Evolutionary conservation across 1,140 invertebrate species (phyloP).

Genomic region (Holcopasites calliopsidis): DNA sequence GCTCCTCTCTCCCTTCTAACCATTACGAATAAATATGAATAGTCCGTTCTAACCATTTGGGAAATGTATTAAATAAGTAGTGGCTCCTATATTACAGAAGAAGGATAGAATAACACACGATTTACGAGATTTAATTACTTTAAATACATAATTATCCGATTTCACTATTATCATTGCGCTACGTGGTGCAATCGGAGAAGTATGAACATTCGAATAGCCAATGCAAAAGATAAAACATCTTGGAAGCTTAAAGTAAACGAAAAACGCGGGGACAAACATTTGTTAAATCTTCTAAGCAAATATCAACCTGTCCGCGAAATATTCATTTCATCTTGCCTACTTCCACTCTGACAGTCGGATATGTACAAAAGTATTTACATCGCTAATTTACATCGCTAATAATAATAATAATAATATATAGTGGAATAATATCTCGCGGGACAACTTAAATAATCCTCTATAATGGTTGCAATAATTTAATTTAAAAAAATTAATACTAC

Average conservation of each 20-base stretch:
- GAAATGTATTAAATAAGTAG: conserved; percentile 47
- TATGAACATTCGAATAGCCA: too few species aligned
- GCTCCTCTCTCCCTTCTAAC: neutral
- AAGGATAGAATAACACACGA: conserved; percentile 24
- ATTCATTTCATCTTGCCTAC: conserved; percentile 55
- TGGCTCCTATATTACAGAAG: conserved; percentile 35
- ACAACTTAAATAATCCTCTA: conserved; percentile 54
- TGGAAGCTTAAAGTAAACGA: too few species aligned
- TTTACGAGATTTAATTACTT: conserved; percentile 22
- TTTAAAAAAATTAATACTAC: conserved; percentile 62
- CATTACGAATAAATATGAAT: conserved; percentile 49
- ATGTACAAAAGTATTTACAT: conserved; percentile 73
- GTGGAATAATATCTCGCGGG: conserved; percentile 54
- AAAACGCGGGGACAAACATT: too few species aligned
- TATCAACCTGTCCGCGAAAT: conserved; percentile 58
- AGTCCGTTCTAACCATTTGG: conserved; percentile 54
- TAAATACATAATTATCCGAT: conserved; percentile 22
- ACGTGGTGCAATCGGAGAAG: conserved; percentile 49
- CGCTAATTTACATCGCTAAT: conserved; percentile 52
- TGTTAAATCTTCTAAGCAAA: conserved; percentile 50
- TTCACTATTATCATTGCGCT: neutral
- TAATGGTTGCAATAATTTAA: conserved; percentile 67
- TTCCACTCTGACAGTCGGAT: conserved; percentile 52
- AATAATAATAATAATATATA: too few species aligned
- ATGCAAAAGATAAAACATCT: too few species aligned